A percentile compares a stretch with the other conserved stretches of the same genome.
These are phyloP conservation scores for Heterochromis multidens DNA, from an alignment of 2,113 vertebrate genomes.

Conservation along the genomic window DNA sequence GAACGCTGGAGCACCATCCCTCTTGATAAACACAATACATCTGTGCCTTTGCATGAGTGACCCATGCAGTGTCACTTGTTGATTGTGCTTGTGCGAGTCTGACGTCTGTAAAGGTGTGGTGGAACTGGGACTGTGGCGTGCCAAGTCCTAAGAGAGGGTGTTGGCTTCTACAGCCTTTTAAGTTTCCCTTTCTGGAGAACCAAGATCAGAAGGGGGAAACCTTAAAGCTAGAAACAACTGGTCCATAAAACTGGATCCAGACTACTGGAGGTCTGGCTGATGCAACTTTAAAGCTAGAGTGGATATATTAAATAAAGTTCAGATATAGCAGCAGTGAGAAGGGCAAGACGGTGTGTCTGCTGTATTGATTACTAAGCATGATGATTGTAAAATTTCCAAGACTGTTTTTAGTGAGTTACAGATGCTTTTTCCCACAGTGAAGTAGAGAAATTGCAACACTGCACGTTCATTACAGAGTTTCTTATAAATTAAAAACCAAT, in stretches of 20 bases:
- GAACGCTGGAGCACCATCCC: slow-evolving; percentile 58
- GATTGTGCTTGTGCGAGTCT: slow-evolving; percentile 14
- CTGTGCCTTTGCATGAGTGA: slow-evolving; percentile 15
- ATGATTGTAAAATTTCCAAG: not conserved
- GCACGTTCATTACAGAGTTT: not conserved
- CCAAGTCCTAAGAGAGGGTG: slow-evolving; percentile 34
- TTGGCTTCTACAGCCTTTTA: slow-evolving; percentile 44
- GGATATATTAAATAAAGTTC: not conserved
- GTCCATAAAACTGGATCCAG: slow-evolving; percentile 5
- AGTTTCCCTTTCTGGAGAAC: slow-evolving; percentile 66
- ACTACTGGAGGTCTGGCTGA: not conserved
- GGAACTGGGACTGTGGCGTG: slow-evolving; percentile 23
- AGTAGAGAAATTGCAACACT: not conserved
- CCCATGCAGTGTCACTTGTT: slow-evolving; percentile 50
- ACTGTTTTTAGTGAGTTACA: not conserved
- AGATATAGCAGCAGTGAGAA: not conserved
- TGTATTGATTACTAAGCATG: not conserved
- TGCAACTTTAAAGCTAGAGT: not conserved
- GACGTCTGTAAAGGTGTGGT: slow-evolving; percentile 66
- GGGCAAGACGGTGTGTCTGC: not conserved
- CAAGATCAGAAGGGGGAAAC: slow-evolving; percentile 53
- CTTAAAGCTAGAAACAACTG: slow-evolving; percentile 24
- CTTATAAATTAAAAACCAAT: not conserved
- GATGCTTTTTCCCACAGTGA: not conserved
- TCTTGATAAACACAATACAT: slow-evolving; percentile 69